These are phyloP conservation scores for Paracanthobrama guichenoti DNA, from an alignment of 2,113 vertebrate species.

Conservation along the genomic window DNA sequence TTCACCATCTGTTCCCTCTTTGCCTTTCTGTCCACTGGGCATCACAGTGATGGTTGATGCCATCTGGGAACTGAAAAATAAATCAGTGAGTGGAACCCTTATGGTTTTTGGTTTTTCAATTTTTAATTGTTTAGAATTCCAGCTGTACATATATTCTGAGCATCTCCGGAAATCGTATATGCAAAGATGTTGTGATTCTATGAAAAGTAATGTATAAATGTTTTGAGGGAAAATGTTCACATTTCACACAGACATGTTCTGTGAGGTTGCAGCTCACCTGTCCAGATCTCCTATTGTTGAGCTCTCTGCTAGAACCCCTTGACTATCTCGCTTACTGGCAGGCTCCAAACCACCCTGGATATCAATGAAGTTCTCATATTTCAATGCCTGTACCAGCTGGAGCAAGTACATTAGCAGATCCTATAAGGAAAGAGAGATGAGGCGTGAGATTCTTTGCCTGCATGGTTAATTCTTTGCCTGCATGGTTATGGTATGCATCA, in stretches of 20 bases:
- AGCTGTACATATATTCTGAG: not conserved
- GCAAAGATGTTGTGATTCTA: not conserved
- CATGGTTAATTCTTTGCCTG: too few relatives aligned
- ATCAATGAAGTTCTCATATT: slow-evolving; percentile 96
- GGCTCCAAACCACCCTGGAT: slow-evolving; percentile 93
- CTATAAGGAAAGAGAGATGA: slow-evolving; percentile 64
- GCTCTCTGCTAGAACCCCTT: slow-evolving; percentile 84
- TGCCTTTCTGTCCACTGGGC: slow-evolving; percentile 81
- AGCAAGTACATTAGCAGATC: slow-evolving; percentile 97
- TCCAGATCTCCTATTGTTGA: slow-evolving; percentile 80
- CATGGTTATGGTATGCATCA: too few relatives aligned
- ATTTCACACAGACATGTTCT: not conserved
- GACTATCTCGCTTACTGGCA: slow-evolving; percentile 85
- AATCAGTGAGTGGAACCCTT: not conserved
- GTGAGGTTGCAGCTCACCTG: slow-evolving; percentile 76
- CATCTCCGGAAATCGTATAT: not conserved
- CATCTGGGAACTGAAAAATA: slow-evolving; percentile 84
- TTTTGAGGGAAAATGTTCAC: not conserved
- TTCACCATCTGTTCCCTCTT: slow-evolving; percentile 86
- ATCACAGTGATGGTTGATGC: slow-evolving; percentile 75
- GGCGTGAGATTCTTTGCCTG: too few relatives aligned
- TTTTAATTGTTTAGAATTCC: not conserved
- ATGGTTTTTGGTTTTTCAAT: not conserved
- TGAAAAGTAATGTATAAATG: not conserved
- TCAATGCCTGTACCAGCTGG: slow-evolving; percentile 95